phyloP scores from a whole-genome alignment of 2,888 invertebrate species.

The Megalurothrips usitatus region DNA sequence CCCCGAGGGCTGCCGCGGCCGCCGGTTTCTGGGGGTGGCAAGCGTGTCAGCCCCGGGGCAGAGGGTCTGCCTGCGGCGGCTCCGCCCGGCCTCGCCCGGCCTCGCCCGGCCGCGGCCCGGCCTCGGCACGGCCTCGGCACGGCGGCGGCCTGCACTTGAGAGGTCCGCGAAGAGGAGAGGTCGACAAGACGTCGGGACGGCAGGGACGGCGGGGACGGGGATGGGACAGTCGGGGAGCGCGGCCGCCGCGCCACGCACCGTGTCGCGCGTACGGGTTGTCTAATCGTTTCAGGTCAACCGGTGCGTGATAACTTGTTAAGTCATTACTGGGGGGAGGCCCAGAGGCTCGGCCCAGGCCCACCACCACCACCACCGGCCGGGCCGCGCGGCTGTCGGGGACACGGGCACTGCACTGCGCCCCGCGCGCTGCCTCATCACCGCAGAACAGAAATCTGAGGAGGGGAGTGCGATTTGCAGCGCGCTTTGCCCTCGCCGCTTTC shows the following conservation, averaged over 20 bases:
- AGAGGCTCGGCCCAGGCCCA: background rate
- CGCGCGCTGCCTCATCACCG: too few species aligned
- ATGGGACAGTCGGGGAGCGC: too few species aligned
- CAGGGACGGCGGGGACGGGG: too few species aligned
- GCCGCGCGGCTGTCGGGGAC: too few species aligned
- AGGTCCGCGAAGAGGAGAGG: background rate
- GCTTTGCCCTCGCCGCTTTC: too few species aligned
- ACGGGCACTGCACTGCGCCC: too few species aligned
- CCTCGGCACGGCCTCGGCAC: background rate
- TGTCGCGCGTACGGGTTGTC: background rate
- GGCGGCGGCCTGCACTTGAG: background rate
- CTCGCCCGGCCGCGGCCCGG: background rate
- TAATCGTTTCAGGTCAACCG: conserved; percentile 19
- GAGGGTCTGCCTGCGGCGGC: background rate
- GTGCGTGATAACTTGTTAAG: conserved; percentile 26
- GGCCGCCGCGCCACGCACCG: too few species aligned
- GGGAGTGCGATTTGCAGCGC: too few species aligned
- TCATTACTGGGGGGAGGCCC: background rate
- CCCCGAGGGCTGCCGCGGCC: background rate
- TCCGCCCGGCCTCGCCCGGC: background rate
- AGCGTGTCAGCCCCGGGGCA: conserved; percentile 2
- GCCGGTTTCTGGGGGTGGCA: background rate
- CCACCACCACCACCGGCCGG: too few species aligned
- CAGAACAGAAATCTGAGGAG: too few species aligned
- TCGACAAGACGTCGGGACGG: too few species aligned